A percentile compares a stretch with the other conserved stretches of the same genome.
Conservation (phyloP, 2,888 invertebrate genomes). For the Acleris literana region DNA sequence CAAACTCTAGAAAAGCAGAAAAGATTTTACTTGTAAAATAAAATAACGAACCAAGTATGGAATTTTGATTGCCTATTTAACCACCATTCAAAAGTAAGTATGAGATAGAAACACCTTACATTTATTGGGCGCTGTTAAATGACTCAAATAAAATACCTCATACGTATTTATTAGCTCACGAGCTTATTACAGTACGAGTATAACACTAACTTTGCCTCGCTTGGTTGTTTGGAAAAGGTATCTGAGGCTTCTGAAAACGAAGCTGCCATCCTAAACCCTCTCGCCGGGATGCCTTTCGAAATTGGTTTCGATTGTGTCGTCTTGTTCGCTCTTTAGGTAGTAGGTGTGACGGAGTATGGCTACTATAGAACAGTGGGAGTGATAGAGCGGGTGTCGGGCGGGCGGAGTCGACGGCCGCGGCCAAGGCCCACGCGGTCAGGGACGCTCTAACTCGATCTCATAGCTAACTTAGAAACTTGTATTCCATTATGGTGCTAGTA, state of each 20-base stretch:
- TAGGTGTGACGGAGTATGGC: slow-evolving; percentile 17
- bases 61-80: too few species aligned
- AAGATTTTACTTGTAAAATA: too few species aligned
- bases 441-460: slow-evolving; percentile 69
- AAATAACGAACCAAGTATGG: too few species aligned
- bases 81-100: too few species aligned
- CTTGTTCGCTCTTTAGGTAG: slow-evolving; percentile 7
- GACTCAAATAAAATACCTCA: slow-evolving; percentile 2
- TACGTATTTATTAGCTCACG: slow-evolving; percentile 5
- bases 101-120: too few species aligned
- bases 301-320: slow-evolving; percentile 18
- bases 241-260: slow-evolving; percentile 13
- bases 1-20: too few species aligned
- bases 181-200: slow-evolving; percentile 4
- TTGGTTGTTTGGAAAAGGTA: slow-evolving; percentile 12
- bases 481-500: slow-evolving; percentile 13
- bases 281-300: not conserved
- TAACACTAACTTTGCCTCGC: slow-evolving; percentile 2
- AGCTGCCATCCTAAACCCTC: not conserved
- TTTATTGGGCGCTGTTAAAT: too few species aligned
- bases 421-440: slow-evolving; percentile 79
- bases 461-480: slow-evolving; percentile 32
- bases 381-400: slow-evolving; percentile 20
- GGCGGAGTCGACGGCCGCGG: slow-evolving; percentile 68
- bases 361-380: slow-evolving; percentile 33